Evolutionary conservation across 2,888 invertebrate species (phyloP), one percentile per base, ranked within the genome.

Genomic region (Petrolisthes cinctipes): DNA sequence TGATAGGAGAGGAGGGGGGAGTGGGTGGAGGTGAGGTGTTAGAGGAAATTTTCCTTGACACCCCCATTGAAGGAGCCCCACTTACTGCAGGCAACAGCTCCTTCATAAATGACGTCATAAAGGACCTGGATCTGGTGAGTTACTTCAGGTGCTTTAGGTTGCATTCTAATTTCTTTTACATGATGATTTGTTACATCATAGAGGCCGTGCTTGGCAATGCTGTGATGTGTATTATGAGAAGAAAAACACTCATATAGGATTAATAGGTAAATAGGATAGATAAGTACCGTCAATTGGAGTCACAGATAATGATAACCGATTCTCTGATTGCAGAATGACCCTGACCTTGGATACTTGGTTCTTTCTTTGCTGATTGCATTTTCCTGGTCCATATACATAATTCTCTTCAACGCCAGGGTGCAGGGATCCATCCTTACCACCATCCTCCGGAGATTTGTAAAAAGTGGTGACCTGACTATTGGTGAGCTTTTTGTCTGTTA

Each of bases 361-460:
- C 78, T 89, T 68, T 90, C 91, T 23, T 78, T 91, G 9, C 51
- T 91, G 71, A 78, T 91, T 53, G 85, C 90, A 37, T 85, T 90
- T n/a, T 53, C 68, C 68, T 99, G 98, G 98, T 95, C 98, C 83
- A 96, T 98, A 91, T 99, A 98, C 93, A 96, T 98, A 92, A 96
- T 97, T 0, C 98, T 97, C 93, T 99, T 98, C 94, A 98, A 98
- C 93, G 97, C 98, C 85, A 95, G 98, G 90, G 95, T 99, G 4
- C 95, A 97, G 91, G 99, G 98, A 56, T 96, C 97, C 92, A 95
- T 98, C 92, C 94, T 98, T 85, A 98, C 98, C 9, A 96, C 96
- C 93, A 94, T 98, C 86, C 95, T 97, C 85, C 98, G 98, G 93
- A 95, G 95, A 92, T 96, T 98, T 93, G 95, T 97, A 92, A 96